A percentile compares a stretch with the other conserved stretches of the same genome.
These are phyloP conservation scores for Sycophaga agraensis DNA, from an alignment of 1,140 invertebrate genomes.

Conservation along the genomic window DNA sequence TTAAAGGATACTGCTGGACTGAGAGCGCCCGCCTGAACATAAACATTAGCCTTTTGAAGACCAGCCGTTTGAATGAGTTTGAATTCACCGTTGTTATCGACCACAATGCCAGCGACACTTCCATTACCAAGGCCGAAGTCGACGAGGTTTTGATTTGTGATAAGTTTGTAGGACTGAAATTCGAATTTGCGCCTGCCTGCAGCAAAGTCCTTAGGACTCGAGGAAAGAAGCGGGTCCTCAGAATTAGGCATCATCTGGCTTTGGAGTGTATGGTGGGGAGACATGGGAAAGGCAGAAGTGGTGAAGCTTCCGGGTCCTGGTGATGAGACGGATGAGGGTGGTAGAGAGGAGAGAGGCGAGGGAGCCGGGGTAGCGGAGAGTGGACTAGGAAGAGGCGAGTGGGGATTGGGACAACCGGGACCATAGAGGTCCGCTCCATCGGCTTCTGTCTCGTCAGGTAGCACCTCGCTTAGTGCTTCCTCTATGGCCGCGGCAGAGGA, in stretches of 20 bases:
- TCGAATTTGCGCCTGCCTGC: conserved; percentile 64
- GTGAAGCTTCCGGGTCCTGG: conserved; percentile 58
- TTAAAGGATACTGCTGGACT: conserved; percentile 52
- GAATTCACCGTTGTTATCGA: conserved; percentile 67
- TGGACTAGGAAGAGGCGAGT: conserved; percentile 66
- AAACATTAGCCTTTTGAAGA: conserved; percentile 57
- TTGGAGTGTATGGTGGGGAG: conserved; percentile 62
- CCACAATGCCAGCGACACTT: conserved; percentile 63
- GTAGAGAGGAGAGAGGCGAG: conserved; percentile 61
- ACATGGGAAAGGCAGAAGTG: conserved; percentile 55
- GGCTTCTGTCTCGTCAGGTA: conserved; percentile 71
- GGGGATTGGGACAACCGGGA: conserved; percentile 59
- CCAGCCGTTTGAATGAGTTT: conserved; percentile 64
- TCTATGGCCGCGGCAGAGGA: conserved; percentile 81
- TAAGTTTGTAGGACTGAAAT: conserved; percentile 65
- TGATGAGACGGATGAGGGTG: conserved; percentile 60
- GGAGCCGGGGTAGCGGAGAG: conserved; percentile 64
- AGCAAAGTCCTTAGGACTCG: conserved; percentile 77
- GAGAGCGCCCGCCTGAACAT: conserved; percentile 51
- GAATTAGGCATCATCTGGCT: conserved; percentile 83
- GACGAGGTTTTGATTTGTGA: conserved; percentile 63
- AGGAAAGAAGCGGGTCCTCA: conserved; percentile 78
- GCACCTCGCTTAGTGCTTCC: conserved; percentile 76
- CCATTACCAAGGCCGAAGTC: conserved; percentile 61
- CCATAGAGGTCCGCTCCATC: conserved; percentile 65